Base-by-base conservation (phyloP, 2,797 vertebrate genomes). In the Scomberomorus guttatus region DNA sequence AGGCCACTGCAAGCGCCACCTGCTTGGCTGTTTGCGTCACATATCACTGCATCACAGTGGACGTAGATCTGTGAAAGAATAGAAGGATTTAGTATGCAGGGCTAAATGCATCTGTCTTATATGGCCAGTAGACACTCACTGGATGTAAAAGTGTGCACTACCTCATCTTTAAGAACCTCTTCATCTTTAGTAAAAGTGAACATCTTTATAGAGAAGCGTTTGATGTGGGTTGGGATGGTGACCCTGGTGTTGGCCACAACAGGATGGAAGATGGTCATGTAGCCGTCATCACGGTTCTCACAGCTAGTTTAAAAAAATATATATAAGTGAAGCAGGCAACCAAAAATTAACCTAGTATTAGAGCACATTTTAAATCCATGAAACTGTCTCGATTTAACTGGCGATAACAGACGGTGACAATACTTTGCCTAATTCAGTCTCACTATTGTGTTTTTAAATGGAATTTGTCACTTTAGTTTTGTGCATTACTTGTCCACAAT, bases 151-250 rank as follows among this genome's bases (percentile, higher is more conserved):
- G 1, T 8, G 55, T 37, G 46, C 6, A 9, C 71, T 77, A 97
- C 96, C 95, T 96, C 85, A 52, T 95, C 92, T 44, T 92, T 83
- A 11, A 93, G 77, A 42, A 93, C 68, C 4, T 82, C 24, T 0
- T 91, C 58, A 1, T 90, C 89, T 69, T 86, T 81, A 14, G 94
- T 84, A 69, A 98, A 98, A 1, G 95, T 87, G 72, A 98, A 96
- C 94, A 96, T 96, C 69, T 91, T 95, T 3, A 97, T 77, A 78
- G 96, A 96, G 87, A 97, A 97, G 67, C 93, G 96, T 80, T 97
- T 97, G n/a, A 96, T 0, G 12, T 97, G 96, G 29, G 90, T 91
- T 20, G 95, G 95, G 78, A 95, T 55, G 1, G 48, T 75, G 42
- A 94, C 87, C 72, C 87, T 86, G 18, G 29, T 0, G 2, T 94